Evolutionary conservation across 2,113 vertebrate genomes (phyloP).

Genomic region (Heteronetta atricapilla): DNA sequence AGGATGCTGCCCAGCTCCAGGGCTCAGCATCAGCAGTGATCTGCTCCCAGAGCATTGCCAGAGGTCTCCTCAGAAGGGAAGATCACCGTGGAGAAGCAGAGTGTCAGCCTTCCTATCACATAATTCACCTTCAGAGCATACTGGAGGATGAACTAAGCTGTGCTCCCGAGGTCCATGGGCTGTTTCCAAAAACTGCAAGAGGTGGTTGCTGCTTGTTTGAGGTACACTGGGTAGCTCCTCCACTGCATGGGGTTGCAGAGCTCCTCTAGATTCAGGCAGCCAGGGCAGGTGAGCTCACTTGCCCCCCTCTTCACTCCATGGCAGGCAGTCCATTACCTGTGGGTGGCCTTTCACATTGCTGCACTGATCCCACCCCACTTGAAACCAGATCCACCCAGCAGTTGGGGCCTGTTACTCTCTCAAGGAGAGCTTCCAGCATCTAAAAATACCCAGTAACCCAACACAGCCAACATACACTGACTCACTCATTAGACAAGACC

Average conservation of each 20-base stretch:
- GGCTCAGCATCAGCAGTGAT: not conserved
- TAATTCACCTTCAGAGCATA: not conserved
- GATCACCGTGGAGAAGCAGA: not conserved
- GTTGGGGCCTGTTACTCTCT: not conserved
- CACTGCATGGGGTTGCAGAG: not conserved
- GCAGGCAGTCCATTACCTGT: not conserved
- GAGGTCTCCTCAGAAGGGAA: not conserved
- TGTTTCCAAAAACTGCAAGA: not conserved
- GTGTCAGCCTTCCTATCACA: not conserved
- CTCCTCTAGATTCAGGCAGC: not conserved
- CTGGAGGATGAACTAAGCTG: not conserved
- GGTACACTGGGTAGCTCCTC: not conserved
- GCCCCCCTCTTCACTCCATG: not conserved
- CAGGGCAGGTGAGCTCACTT: not conserved
- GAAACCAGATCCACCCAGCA: not conserved
- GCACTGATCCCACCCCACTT: not conserved
- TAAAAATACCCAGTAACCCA: slow-evolving; percentile 15
- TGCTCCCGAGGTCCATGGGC: not conserved
- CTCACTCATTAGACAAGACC: not conserved
- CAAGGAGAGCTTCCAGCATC: not conserved
- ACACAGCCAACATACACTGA: not conserved
- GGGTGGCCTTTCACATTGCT: not conserved
- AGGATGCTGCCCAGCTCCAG: not conserved
- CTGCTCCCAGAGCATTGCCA: not conserved
- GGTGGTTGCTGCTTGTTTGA: not conserved